phyloP scores from a whole-genome alignment of 2,888 invertebrate genomes.

The Caprella mutica region DNA sequence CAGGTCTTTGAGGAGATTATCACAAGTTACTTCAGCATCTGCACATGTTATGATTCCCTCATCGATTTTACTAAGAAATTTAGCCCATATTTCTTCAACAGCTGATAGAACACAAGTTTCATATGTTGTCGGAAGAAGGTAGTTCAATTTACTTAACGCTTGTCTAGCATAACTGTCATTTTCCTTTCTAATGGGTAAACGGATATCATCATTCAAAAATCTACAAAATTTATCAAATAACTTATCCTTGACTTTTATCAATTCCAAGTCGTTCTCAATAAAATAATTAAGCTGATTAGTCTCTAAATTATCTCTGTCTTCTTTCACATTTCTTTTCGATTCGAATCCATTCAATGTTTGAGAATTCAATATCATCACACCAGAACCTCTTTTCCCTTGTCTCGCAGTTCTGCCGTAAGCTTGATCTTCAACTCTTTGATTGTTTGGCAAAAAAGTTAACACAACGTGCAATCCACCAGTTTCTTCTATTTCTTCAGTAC shows the following conservation, averaged over 20 bases:
- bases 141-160: background rate
- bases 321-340: background rate
- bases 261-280: background rate
- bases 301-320: background rate
- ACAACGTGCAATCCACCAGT: background rate
- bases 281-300: background rate
- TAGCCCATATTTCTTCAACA: background rate
- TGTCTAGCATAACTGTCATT: background rate
- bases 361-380: background rate
- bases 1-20: background rate
- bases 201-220: background rate
- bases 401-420: background rate
- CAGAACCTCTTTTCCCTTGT: background rate
- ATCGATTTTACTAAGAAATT: background rate
- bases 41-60: background rate
- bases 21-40: background rate
- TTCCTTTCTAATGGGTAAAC: background rate
- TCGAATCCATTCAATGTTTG: background rate
- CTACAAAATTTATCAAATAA: background rate
- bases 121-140: background rate
- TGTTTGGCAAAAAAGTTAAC: background rate
- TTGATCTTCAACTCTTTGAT: background rate
- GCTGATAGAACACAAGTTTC: background rate
- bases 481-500: background rate
- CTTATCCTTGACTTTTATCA: background rate